Conservation (phyloP, 2,113 vertebrate genomes). For the Mesoclemmys tuberculata region DNA sequence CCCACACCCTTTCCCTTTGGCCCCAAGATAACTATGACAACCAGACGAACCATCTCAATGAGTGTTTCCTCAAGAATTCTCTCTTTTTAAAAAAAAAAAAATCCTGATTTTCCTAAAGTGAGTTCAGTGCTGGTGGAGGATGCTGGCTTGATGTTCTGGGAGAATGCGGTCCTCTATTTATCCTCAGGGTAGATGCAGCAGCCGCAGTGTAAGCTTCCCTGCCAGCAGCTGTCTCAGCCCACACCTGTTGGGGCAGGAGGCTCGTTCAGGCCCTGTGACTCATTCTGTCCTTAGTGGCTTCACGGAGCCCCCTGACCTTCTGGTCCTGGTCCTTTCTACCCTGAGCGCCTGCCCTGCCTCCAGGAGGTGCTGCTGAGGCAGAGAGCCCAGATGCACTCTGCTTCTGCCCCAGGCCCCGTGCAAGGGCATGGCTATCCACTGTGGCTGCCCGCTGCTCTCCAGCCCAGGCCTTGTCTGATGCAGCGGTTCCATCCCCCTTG, state of each 20-base stretch:
- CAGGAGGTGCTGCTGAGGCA: neutral
- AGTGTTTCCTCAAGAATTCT: conserved; percentile 62
- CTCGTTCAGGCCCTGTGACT: neutral
- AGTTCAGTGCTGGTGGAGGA: conserved; percentile 38
- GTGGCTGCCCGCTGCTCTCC: neutral
- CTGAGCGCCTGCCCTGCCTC: neutral
- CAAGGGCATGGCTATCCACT: neutral
- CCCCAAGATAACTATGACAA: conserved; percentile 56
- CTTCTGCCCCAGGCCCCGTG: neutral
- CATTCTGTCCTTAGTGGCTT: neutral
- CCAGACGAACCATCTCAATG: conserved; percentile 3
- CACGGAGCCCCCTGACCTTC: neutral
- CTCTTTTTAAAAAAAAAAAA: conserved; percentile 4
- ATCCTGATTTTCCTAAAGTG: conserved; percentile 44
- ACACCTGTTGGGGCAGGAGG: neutral
- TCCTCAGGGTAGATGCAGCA: neutral
- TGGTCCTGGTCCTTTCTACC: neutral
- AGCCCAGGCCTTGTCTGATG: neutral
- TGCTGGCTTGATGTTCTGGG: neutral
- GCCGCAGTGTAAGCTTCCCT: neutral
- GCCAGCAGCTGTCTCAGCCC: neutral
- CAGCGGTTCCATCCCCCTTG: neutral
- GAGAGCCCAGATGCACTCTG: neutral
- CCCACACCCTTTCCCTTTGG: conserved; percentile 68
- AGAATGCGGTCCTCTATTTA: neutral